Evolutionary conservation across 2,797 vertebrate genomes (phyloP), one percentile per base, ranked within the genome.

Genomic region (Sebastes dallii): DNA sequence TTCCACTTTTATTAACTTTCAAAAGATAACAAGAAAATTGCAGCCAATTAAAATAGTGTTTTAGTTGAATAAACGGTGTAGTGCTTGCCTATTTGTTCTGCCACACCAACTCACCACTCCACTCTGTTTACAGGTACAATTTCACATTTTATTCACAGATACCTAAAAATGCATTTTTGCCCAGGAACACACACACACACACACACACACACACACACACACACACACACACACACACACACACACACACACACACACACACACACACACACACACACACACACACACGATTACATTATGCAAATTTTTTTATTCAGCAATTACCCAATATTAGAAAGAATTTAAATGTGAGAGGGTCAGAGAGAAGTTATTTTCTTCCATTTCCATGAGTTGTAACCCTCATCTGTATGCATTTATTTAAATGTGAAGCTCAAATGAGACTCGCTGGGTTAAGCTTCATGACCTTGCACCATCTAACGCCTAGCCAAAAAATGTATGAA

Each of bases 381-480:
- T 71, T 70, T 86, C 55, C 67, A 75, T 36, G 32, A 84, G 62
- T 84, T 68, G 52, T 72, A 80, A 72, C 65, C 68, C 77, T 90
- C 74, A 88, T 89, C 73, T 74, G 54, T 77, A 90, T 86, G 85
- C 30, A 90, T 86, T 88, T 86, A 89, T 92, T 89, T 67, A 85
- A 91, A 91, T 81, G 50, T 75, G 30, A 75, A 65, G 80, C 74
- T 88, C 65, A 79, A 80, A 77, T 76, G 77, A 80, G 72, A 70
- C 74, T 24, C 39, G 34, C 39, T 25, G 54, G 74, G 81, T 89
- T 84, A 78, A 78, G 69, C 60, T 69, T 78, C 20, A 50, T 82
- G 88, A 91, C 88, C 86, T 77, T 66, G 32, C 54, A 24, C 39
- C 11, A 30, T 66, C 68, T 55, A 69, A 54, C 3, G 10, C 29